A percentile compares a stretch with the other conserved stretches of the same genome.
These are phyloP conservation scores for Metopia argyrocephala DNA, from an alignment of 2,888 invertebrate species.

Conservation along the genomic window DNA sequence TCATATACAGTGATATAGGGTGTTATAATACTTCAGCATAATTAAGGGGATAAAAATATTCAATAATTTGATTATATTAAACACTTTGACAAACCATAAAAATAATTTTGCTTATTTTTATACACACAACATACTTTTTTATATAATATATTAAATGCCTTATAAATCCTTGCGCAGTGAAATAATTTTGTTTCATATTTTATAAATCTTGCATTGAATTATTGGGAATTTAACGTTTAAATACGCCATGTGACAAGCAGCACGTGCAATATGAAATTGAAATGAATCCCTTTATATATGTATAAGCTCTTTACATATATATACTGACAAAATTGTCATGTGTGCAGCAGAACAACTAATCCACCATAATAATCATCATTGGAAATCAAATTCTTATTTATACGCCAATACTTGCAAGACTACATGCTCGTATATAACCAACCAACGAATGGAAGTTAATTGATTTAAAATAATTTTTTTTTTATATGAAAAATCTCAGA, in stretches of 20 bases:
- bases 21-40: conserved; percentile 24
- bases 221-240: background rate
- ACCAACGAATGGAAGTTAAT: conserved; percentile 1
- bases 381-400: conserved; percentile 33
- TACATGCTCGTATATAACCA: background rate
- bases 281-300: conserved; percentile 2
- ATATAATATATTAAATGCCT: background rate
- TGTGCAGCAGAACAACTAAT: conserved; percentile 27
- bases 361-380: conserved; percentile 32
- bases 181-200: conserved; percentile 13
- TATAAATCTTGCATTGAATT: background rate
- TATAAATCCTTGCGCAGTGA: background rate
- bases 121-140: background rate
- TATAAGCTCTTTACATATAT: too few species aligned
- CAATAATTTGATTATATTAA: conserved; percentile 40
- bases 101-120: background rate
- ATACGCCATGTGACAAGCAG: background rate
- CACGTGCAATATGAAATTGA: conserved; percentile 1
- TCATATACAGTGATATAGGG: too few species aligned
- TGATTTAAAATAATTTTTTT: conserved; percentile 16
- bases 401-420: background rate
- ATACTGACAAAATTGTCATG: conserved; percentile 38
- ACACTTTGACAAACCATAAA: conserved; percentile 13
- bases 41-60: conserved; percentile 36
- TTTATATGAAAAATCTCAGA: background rate